Evolutionary conservation across 2,797 vertebrate species (phyloP), one percentile per base, ranked within the genome.

Genomic region (Atherinosoma microstoma): DNA sequence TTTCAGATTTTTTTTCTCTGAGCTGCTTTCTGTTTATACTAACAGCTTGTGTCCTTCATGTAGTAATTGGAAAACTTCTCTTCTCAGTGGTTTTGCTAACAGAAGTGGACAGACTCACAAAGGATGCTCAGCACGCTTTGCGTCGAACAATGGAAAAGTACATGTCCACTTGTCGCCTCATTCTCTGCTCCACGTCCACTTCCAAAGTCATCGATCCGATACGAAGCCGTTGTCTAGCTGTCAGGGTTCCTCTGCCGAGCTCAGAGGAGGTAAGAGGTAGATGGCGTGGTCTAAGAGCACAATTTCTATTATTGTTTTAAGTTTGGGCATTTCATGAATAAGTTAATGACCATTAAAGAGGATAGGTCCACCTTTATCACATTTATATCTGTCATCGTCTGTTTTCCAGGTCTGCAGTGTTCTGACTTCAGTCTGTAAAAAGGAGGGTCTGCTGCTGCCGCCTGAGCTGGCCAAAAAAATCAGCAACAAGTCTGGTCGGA

Each of bases 131-230:
- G 85, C 98, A 99, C 64, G 97, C 98, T 54, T 89, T 99, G 92
- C 95, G 98, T 30, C 96, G 98, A 64, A 99, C 98, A 0, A 99
- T 99, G 98, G 98, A 99, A 79, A 99, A 99, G 81, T 98, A 99
- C 76, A 98, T 98, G 97, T 79, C 93, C 2, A 99, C 97, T 66
- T 99, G 98, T 89, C 95, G 98, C 3, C 80, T 99, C 87, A 97
- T 99, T 87, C 90, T 99, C 70, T 99, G 96, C 91, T 97, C 97
- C 59, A 99, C 95, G 83, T 98, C 98, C 67, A 96, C 97, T 59
- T 99, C 97, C 30, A 99, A 98, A 92, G 96, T 99, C 72, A 99
- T 99, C 32, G 92, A 94, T 3, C 98, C 98, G 0, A 99, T 99
- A 84, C 93, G 96, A 67, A 99, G 98, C 84, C 93, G 98, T 70